A percentile compares a stretch with the other conserved stretches of the same genome.
Evolutionary conservation across 1,140 invertebrate species (phyloP).

Genomic region (Tetragonula clypearis): DNA sequence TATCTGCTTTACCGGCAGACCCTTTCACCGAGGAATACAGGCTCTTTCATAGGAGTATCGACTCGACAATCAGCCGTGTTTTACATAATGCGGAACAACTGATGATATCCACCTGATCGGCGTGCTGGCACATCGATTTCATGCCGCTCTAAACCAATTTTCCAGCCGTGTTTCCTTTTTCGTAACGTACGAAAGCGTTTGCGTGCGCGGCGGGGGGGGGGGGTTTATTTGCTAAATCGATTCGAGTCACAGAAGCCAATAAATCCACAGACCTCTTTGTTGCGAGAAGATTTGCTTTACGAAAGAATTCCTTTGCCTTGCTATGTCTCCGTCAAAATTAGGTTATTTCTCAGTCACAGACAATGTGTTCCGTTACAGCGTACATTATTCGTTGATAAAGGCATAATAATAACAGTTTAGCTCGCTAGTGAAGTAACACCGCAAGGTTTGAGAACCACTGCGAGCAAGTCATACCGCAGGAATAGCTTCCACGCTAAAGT

Average conservation of each 20-base stretch:
- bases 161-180: not conserved
- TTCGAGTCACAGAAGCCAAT: not conserved
- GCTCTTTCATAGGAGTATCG: slow-evolving; percentile 51
- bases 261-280: not conserved
- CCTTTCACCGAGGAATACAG: slow-evolving; percentile 23
- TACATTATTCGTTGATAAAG: not conserved
- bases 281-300: not conserved
- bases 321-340: not conserved
- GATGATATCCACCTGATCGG: slow-evolving; percentile 31
- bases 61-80: slow-evolving; percentile 45
- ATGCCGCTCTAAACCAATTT: not conserved
- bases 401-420: not conserved
- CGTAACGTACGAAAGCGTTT: not conserved
- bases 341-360: not conserved
- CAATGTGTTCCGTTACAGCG: rapidly evolving
- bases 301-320: not conserved
- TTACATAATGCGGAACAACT: slow-evolving; percentile 34
- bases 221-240: not conserved
- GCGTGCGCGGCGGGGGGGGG: no score
- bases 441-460: slow-evolving; percentile 60
- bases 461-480: slow-evolving; percentile 61
- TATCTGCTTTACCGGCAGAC: slow-evolving; percentile 52
- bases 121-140: not conserved
- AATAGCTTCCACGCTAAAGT: slow-evolving; percentile 68
- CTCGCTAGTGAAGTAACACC: not conserved